These are phyloP conservation scores for Ailurus styani DNA, from an alignment of 2,113 vertebrate species.

Conservation along the genomic window DNA sequence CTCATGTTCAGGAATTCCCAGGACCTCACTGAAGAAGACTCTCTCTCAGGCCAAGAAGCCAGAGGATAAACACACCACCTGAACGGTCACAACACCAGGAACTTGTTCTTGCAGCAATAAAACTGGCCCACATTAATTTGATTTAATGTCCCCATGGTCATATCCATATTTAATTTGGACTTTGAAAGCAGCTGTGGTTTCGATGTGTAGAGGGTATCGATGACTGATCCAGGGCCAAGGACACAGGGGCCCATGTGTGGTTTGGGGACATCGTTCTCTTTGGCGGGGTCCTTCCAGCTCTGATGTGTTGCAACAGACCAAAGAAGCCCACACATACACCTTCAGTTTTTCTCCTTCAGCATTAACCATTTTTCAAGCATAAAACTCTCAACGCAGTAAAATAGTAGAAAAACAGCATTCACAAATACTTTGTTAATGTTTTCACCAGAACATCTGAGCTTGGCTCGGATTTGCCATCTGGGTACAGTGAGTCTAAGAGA, in stretches of 20 bases:
- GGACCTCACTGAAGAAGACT: neutral
- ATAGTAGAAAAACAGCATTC: conserved; percentile 17
- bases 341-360: neutral
- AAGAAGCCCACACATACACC: neutral
- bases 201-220: neutral
- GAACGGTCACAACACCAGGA: neutral
- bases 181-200: neutral
- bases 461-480: conserved; percentile 51
- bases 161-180: neutral
- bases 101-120: neutral
- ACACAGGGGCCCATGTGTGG: fast-evolving
- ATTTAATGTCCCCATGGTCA: neutral
- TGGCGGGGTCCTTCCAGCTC: neutral
- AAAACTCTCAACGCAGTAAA: conserved; percentile 41
- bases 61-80: fast-evolving
- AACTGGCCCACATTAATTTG: neutral
- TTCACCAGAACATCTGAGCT: conserved; percentile 27
- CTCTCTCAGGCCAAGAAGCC: neutral
- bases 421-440: conserved; percentile 18
- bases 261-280: neutral
- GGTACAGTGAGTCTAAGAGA: neutral
- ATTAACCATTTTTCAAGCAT: conserved; percentile 28
- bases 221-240: neutral
- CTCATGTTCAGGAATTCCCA: conserved; percentile 86
- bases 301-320: neutral